These are phyloP conservation scores for Ceratina calcarata DNA, from an alignment of 1,140 invertebrate genomes.

Conservation along the genomic window DNA sequence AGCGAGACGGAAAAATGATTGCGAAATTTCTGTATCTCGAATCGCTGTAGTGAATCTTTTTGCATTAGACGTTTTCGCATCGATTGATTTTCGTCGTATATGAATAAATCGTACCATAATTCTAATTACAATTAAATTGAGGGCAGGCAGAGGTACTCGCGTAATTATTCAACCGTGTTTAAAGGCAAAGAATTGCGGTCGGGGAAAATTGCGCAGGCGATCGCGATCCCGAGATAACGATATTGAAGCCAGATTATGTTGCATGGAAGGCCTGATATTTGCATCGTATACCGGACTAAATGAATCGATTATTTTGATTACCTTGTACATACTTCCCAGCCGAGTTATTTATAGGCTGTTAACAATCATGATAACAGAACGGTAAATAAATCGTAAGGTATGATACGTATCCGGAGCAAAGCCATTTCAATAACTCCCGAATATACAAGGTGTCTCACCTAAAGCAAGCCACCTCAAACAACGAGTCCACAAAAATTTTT, in stretches of 20 bases:
- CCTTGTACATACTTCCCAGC: no score
- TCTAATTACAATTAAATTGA: neutral
- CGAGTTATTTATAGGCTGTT: neutral
- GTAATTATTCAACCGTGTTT: constrained; percentile 12
- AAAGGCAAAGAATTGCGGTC: no score
- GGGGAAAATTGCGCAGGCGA: constrained; percentile 1
- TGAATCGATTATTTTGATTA: constrained; percentile 15
- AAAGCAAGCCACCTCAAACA: no score
- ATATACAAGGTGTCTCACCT: no score
- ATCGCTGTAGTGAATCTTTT: no score
- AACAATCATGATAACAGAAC: neutral
- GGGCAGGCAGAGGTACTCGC: neutral
- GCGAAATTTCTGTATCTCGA: no score
- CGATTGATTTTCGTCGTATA: no score
- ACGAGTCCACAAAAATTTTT: no score
- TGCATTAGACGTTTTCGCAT: no score
- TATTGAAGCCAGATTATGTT: neutral
- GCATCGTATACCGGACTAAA: neutral
- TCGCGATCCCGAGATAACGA: neutral
- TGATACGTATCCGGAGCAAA: neutral
- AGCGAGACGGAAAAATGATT: no score
- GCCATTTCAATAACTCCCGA: neutral
- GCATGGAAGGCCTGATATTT: neutral
- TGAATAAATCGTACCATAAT: constrained; percentile 2
- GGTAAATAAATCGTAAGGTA: neutral